Evolutionary conservation across 1,140 invertebrate species (phyloP).

Genomic region (Philotrypesis tridentata): DNA sequence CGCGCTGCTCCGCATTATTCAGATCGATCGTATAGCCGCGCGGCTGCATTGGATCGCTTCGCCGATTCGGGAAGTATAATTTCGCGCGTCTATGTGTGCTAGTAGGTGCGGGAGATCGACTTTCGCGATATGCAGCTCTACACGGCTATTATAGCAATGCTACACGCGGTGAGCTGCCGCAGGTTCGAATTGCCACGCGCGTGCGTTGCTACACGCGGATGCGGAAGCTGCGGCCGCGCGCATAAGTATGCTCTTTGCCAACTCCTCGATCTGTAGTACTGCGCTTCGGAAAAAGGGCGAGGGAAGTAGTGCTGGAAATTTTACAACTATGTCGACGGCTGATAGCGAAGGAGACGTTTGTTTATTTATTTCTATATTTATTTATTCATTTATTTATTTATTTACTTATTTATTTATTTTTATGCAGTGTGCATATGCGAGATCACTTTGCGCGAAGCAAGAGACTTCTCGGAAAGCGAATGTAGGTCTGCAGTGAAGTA

Average conservation of each 20-base stretch:
- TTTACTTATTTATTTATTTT: too few relatives aligned
- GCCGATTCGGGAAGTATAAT: conserved; percentile 35
- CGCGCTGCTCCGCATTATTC: conserved; percentile 10
- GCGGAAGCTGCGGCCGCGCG: conserved; percentile 11
- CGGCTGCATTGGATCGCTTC: neutral
- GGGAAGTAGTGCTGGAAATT: neutral
- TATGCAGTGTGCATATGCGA: too few relatives aligned
- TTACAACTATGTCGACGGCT: neutral
- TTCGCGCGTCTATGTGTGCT: conserved; percentile 11
- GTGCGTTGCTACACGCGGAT: neutral
- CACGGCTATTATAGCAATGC: neutral
- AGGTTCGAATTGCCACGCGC: neutral
- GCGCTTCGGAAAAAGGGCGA: neutral
- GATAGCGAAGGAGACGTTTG: too few relatives aligned
- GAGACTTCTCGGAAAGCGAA: too few relatives aligned
- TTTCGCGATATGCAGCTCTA: conserved; percentile 18
- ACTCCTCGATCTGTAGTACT: neutral
- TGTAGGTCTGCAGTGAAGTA: too few relatives aligned
- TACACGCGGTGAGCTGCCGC: neutral
- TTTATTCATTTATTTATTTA: too few relatives aligned
- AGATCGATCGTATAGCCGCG: neutral
- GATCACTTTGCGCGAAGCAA: too few relatives aligned
- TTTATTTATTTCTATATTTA: too few relatives aligned
- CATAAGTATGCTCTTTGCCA: neutral
- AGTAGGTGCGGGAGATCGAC: conserved; percentile 29